A percentile compares a stretch with the other conserved stretches of the same genome.
These are phyloP conservation scores for Boulengeromyrus knoepffleri DNA, from an alignment of 2,113 vertebrate genomes.

Conservation along the genomic window DNA sequence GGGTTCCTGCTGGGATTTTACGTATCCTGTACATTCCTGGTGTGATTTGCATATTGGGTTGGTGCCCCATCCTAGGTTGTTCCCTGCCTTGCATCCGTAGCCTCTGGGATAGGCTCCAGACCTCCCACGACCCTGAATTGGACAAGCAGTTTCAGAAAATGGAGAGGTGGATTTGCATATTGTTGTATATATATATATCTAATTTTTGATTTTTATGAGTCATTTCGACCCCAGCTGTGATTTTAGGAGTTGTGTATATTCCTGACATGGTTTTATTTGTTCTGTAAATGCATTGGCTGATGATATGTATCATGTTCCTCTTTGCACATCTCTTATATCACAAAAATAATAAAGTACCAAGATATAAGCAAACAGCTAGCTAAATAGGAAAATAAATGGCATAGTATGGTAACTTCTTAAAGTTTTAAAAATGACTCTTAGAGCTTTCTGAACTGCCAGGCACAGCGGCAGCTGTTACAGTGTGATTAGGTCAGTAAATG, in stretches of 20 bases:
- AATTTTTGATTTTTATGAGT: background rate
- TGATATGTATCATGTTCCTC: background rate
- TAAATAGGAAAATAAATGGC: background rate
- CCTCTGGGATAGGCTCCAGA: too few relatives aligned
- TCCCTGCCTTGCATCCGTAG: too few relatives aligned
- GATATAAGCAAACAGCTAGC: background rate
- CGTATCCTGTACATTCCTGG: background rate
- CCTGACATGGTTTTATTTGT: background rate
- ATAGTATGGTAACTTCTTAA: background rate
- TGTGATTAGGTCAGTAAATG: background rate
- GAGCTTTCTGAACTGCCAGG: background rate
- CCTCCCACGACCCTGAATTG: too few relatives aligned
- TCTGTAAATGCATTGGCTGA: background rate
- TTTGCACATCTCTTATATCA: background rate
- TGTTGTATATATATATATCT: background rate
- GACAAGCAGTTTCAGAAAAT: too few relatives aligned
- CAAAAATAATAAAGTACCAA: background rate
- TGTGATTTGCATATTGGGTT: background rate
- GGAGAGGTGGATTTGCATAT: background rate
- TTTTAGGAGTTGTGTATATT: background rate
- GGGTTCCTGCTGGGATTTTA: background rate
- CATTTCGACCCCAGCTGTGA: background rate
- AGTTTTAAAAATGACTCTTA: background rate
- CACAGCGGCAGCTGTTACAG: background rate
- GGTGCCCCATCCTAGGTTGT: too few relatives aligned